Conservation (phyloP, 2,888 invertebrate species). For the Parascotia fuliginaria region DNA sequence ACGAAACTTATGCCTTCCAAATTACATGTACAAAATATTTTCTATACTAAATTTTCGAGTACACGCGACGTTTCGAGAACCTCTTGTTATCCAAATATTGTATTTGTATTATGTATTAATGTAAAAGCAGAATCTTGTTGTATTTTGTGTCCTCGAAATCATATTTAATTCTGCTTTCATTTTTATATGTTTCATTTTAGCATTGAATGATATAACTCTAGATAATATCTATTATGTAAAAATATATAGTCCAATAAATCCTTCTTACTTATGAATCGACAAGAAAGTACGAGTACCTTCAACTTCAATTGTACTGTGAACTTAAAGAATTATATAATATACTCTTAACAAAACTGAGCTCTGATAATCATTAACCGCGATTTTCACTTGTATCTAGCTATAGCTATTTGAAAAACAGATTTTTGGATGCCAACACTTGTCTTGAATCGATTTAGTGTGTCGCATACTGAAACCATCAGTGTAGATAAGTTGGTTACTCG, state of each 20-base stretch:
- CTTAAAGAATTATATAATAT: neutral
- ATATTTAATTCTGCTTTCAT: slow-evolving; percentile 11
- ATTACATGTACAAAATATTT: slow-evolving; percentile 32
- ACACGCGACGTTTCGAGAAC: slow-evolving; percentile 19
- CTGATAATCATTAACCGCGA: neutral
- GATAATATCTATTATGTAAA: too few relatives aligned
- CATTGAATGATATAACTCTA: too few relatives aligned
- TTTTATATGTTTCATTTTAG: neutral
- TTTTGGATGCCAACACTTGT: slow-evolving; percentile 52
- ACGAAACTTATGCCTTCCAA: slow-evolving; percentile 20
- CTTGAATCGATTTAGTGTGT: slow-evolving; percentile 47
- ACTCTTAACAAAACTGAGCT: too few relatives aligned
- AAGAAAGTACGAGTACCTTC: neutral
- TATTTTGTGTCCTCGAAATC: slow-evolving; percentile 19
- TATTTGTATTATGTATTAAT: slow-evolving; percentile 30
- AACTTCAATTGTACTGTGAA: neutral
- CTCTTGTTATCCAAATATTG: slow-evolving; percentile 33
- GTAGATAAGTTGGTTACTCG: slow-evolving; percentile 55
- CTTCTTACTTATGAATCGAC: too few relatives aligned
- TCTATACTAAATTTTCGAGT: too few relatives aligned
- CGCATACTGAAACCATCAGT: slow-evolving; percentile 40
- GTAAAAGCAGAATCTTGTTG: slow-evolving; percentile 22
- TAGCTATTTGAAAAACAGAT: slow-evolving; percentile 53
- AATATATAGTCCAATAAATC: too few relatives aligned
- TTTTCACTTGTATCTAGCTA: too few relatives aligned